These are phyloP conservation scores for Coecobrya sp. DNA, from an alignment of 2,888 invertebrate species.

Conservation along the genomic window DNA sequence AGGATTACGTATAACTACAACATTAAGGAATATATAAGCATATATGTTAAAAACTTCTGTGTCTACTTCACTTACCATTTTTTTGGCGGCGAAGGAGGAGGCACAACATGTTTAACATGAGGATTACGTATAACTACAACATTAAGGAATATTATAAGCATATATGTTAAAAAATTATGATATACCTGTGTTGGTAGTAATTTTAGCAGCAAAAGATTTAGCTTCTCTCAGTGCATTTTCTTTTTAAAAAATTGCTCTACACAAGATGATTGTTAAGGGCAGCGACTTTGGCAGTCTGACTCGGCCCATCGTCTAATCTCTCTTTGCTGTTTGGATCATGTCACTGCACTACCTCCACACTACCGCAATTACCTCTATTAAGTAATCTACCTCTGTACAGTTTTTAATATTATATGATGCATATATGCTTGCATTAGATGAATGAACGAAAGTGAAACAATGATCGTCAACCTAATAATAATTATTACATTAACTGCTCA, in stretches of 20 bases:
- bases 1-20: neutral
- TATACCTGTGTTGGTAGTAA: too few relatives aligned
- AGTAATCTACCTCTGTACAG: conserved; percentile 48
- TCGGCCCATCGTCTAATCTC: conserved; percentile 76
- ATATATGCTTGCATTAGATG: conserved; percentile 61
- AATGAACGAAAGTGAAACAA: conserved; percentile 80
- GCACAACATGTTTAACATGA: conserved; percentile 21
- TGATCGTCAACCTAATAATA: conserved; percentile 22
- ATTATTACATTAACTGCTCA: neutral
- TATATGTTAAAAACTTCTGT: conserved; percentile 17
- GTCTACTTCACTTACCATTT: neutral
- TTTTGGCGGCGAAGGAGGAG: conserved; percentile 49
- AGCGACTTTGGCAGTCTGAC: conserved; percentile 74
- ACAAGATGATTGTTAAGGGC: conserved; percentile 70
- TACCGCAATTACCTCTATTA: conserved; percentile 46
- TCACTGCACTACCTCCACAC: conserved; percentile 20
- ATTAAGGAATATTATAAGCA: neutral
- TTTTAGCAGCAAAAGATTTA: conserved; percentile 7
- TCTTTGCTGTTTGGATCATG: conserved; percentile 43
- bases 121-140: neutral
- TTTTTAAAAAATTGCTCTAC: conserved; percentile 45
- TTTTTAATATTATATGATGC: conserved; percentile 10
- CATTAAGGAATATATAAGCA: neutral
- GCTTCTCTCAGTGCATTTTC: conserved; percentile 45
- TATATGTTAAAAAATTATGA: conserved; percentile 6